phyloP scores from a whole-genome alignment of 2,888 invertebrate species.

The Oxycera nigricornis region DNA sequence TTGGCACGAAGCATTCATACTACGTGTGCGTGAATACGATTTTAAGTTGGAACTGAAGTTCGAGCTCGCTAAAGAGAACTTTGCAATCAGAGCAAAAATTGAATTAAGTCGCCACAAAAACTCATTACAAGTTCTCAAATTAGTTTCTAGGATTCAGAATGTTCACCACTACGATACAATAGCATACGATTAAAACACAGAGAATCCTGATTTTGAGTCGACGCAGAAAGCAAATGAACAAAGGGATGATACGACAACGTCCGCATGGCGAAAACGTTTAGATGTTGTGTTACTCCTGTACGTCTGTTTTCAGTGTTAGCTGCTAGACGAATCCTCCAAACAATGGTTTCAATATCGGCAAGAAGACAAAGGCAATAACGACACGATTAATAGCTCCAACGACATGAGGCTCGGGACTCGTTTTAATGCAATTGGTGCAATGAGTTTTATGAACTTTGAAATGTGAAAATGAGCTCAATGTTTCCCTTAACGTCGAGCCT shows the following conservation, averaged over 20 bases:
- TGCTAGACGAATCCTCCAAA: too few relatives aligned
- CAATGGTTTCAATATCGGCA: too few relatives aligned
- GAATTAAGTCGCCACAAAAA: slow-evolving; percentile 46
- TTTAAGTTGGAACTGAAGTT: slow-evolving; percentile 2
- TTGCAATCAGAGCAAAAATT: slow-evolving; percentile 45
- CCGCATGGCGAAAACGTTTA: neutral
- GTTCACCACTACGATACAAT: slow-evolving; percentile 5
- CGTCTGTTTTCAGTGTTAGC: neutral
- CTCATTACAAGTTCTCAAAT: slow-evolving; percentile 46
- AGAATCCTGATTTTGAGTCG: neutral
- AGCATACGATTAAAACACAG: neutral
- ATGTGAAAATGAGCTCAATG: too few relatives aligned
- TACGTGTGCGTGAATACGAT: slow-evolving; percentile 9
- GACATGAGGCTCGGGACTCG: too few relatives aligned
- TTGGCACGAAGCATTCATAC: neutral
- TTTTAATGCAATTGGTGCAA: too few relatives aligned
- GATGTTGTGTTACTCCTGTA: neutral
- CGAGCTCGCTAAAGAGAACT: slow-evolving; percentile 25
- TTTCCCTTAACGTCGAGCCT: too few relatives aligned
- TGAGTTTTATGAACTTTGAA: too few relatives aligned
- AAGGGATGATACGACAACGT: neutral
- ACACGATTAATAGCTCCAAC: too few relatives aligned
- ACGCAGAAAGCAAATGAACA: neutral
- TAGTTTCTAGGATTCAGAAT: slow-evolving; percentile 43
- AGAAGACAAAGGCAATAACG: too few relatives aligned